Evolutionary conservation across 2,888 invertebrate genomes (phyloP), one percentile per base, ranked within the genome.

Genomic region (Caenorhabditis plicata): DNA sequence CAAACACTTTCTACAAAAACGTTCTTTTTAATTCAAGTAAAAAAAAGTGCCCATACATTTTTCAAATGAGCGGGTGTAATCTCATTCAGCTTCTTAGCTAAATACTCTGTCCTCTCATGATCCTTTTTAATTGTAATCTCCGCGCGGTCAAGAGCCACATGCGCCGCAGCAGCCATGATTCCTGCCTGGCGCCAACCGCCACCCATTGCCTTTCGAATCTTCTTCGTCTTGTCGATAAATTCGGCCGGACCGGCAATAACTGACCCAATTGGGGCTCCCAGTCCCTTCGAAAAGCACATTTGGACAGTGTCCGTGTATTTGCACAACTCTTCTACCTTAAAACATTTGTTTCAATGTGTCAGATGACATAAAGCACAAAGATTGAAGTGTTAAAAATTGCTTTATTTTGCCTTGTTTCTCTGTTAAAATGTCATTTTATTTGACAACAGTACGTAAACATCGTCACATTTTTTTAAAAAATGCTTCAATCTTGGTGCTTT

Each of bases 141-240:
- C 74, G 88, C 87, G 29, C 82, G 75, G 61, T 89, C 87, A n/a
- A 96, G 81, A 0, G 91, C 90, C 23, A 90, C 88, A 3, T 91
- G 77, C 0, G 91, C 92, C 1, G 92, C 90, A 0, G 93, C 93
- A 0, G 93, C 94, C 45, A 96, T 79, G 40, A 94, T 85, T 4
- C 96, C 96, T 33, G 86, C 87, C 83, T 96, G 95, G 50, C 95
- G 86, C 92, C 92, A 90, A 1, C 90, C 93, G 26, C 95, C 95
- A 20, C 96, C 95, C 36, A 96, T 82, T 40, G 88, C 89, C 43
- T 73, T 73, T 17, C 72, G 40, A 25, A 40, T 51, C 15, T 56
- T 50, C 33, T 63, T 39, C 3, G 69, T 70, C 11, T 48, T 45
- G n/a, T 56, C 62, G 45, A 75, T 72, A 48, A 74, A 72, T 7